Conservation (phyloP, 2,888 invertebrate genomes). For the Cosmia pyralina region DNA sequence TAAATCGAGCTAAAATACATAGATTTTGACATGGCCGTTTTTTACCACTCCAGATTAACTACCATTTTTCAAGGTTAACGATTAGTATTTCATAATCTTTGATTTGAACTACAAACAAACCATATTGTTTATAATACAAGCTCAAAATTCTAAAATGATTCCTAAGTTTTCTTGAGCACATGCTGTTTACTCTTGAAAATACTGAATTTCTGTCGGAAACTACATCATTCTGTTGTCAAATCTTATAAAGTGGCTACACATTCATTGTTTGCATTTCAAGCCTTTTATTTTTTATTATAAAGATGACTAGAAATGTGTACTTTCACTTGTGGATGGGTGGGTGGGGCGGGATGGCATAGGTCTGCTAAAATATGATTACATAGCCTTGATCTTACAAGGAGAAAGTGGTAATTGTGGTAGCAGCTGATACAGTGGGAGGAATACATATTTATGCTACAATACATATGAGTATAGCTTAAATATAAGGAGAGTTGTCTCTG, state of each 20-base stretch:
- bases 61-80: neutral
- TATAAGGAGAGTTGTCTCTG: neutral
- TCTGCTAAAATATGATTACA: neutral
- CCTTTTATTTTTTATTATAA: conserved; percentile 5
- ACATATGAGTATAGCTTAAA: neutral
- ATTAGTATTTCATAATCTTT: neutral
- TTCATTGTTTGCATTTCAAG: neutral
- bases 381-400: neutral
- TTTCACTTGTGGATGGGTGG: conserved; percentile 34
- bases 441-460: neutral
- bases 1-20: neutral
- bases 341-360: conserved; percentile 20
- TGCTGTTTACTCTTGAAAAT: neutral
- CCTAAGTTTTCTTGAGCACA: too few species aligned
- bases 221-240: neutral
- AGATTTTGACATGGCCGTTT: neutral
- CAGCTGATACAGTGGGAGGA: neutral
- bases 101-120: neutral
- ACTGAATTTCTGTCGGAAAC: neutral
- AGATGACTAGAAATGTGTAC: conserved; percentile 8
- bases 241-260: neutral
- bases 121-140: neutral
- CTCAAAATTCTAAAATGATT: neutral
- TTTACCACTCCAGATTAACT: neutral
- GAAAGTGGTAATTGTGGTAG: neutral